A percentile compares a stretch with the other conserved stretches of the same genome.
phyloP scores from a whole-genome alignment of 2,113 vertebrate species.

The Ailuropoda melanoleuca region DNA sequence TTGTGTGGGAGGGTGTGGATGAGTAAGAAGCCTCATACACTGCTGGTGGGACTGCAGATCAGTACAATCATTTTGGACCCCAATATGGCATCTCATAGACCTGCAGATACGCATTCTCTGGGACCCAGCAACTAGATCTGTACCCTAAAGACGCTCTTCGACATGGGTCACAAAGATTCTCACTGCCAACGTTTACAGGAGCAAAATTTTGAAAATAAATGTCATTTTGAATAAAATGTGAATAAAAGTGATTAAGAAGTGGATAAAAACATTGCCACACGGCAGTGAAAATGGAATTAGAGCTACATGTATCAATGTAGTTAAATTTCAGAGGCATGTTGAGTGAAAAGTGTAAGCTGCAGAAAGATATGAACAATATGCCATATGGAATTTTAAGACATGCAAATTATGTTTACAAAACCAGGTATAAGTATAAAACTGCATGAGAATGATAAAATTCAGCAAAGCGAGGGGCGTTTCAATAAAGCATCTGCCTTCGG shows the following conservation, averaged over 20 bases:
- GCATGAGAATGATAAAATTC: not conserved
- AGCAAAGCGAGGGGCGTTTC: not conserved
- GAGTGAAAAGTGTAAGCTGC: not conserved
- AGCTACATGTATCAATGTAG: not conserved
- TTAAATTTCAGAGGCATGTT: not conserved
- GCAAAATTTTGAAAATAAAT: not conserved
- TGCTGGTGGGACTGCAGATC: not conserved
- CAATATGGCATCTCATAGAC: not conserved
- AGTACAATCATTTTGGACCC: not conserved
- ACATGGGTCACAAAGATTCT: not conserved
- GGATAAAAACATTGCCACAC: not conserved
- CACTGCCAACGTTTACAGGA: not conserved
- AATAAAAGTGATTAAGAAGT: not conserved
- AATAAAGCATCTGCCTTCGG: no score
- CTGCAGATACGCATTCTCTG: not conserved
- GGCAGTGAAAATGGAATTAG: conserved; percentile 11
- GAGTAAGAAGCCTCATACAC: not conserved
- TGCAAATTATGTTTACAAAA: not conserved
- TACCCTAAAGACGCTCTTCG: not conserved
- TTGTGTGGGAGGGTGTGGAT: not conserved
- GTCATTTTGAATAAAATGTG: not conserved
- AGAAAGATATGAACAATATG: not conserved
- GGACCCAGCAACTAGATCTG: not conserved
- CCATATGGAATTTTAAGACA: conserved; percentile 2
- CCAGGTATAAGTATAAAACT: not conserved